Evolutionary conservation across 2,888 invertebrate species (phyloP), one percentile per base, ranked within the genome.

Genomic region (Pachydiplax longipennis): DNA sequence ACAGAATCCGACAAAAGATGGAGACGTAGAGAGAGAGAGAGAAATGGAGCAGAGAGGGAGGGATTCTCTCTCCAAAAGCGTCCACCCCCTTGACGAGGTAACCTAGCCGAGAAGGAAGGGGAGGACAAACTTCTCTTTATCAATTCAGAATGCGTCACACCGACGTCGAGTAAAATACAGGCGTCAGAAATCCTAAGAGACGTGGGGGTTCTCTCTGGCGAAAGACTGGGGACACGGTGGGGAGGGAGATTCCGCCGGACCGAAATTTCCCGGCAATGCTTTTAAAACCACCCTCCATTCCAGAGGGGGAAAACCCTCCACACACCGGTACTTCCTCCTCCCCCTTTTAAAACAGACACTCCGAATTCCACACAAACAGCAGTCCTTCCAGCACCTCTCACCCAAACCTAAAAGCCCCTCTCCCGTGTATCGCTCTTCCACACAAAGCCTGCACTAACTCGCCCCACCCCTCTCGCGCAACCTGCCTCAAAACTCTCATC

Each of bases 301-400:
- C 65, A 65, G 65, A 80, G n/a, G 22, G 44, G 48, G 25, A 73
- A 73, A 90, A 80, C 37, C 73, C 58, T 90, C 90, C 81, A 82
- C 83, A 92, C 92, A 93, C 92, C 93, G 93, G 73, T 73, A 31
- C 10, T 93, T 25, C 73, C 31, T 65, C 65, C 65, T 73, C 31
- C 73, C 93, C 93, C 93, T 93, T 91, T 92, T 92, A 92, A 92
- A 92, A 92, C 92, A 93, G 93, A 92, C 93, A 93, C 93, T 93
- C 94, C 93, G 93, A 93, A 94, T 94, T 94, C 94, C 94, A 94
- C 73, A 73, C 73, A 73, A 73, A 73, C 73, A 73, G 73, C 73
- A 73, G n/a, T 31, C 25, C 73, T 31, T 73, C 31, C 73, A 73
- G 73, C 73, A 73, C 73, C 73, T 73, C 73, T 73, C 73, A 65